A percentile compares a stretch with the other conserved stretches of the same genome.
These are phyloP conservation scores for Tribolium freemani DNA, from an alignment of 2,888 invertebrate genomes.

Conservation along the genomic window DNA sequence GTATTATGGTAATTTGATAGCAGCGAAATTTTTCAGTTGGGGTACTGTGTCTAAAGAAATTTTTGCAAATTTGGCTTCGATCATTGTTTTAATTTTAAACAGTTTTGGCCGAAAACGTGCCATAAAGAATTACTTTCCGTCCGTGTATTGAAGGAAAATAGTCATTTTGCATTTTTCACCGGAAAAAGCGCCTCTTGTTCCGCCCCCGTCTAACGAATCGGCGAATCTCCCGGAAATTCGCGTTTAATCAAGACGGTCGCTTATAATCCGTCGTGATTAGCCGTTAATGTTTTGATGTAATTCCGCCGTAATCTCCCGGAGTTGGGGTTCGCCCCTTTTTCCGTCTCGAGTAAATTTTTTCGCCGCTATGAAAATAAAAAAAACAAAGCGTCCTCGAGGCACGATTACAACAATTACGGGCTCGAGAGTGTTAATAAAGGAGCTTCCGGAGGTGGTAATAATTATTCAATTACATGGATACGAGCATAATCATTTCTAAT, in stretches of 20 bases:
- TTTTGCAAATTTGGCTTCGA: not conserved
- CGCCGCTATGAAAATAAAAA: not conserved
- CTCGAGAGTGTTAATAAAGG: not conserved
- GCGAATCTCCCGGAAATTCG: slow-evolving; percentile 46
- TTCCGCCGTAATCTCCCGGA: slow-evolving; percentile 54
- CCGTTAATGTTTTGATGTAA: slow-evolving; percentile 60
- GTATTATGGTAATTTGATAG: too few relatives aligned
- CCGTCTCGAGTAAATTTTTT: slow-evolving; percentile 1
- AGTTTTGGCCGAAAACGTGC: too few relatives aligned
- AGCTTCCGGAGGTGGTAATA: not conserved
- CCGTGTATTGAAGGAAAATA: too few relatives aligned
- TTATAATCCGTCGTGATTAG: slow-evolving; percentile 56
- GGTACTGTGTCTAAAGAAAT: too few relatives aligned
- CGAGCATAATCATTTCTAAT: too few relatives aligned
- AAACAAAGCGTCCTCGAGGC: not conserved
- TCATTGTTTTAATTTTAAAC: too few relatives aligned
- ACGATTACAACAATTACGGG: not conserved
- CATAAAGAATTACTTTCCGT: too few relatives aligned
- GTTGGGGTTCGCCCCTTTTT: slow-evolving; percentile 32
- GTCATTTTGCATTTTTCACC: too few relatives aligned
- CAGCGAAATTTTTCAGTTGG: too few relatives aligned
- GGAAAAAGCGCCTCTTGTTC: too few relatives aligned
- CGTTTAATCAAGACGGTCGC: slow-evolving; percentile 51
- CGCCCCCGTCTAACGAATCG: slow-evolving; percentile 8
- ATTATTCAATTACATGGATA: not conserved